Evolutionary conservation across 2,113 vertebrate genomes (phyloP).

Genomic region (Mustela lutreola): DNA sequence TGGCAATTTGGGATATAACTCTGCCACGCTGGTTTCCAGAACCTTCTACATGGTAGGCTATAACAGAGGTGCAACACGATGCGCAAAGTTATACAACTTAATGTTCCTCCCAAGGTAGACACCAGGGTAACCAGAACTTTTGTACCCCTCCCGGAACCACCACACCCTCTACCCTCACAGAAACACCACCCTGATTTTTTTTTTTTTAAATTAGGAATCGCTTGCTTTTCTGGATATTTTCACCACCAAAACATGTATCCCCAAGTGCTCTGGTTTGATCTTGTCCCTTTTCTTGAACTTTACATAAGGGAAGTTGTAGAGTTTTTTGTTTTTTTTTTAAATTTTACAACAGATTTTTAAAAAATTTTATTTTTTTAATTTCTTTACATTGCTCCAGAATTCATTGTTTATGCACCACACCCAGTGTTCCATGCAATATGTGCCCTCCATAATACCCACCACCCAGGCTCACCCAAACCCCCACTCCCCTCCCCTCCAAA

Average conservation of each 20-base stretch:
- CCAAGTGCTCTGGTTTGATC: not conserved
- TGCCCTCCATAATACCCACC: too few species aligned
- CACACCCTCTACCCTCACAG: not conserved
- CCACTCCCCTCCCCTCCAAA: too few species aligned
- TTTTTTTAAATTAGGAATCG: not conserved
- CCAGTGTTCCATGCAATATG: too few species aligned
- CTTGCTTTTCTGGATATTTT: not conserved
- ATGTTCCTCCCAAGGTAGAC: not conserved
- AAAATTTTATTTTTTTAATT: too few species aligned
- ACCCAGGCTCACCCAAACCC: too few species aligned
- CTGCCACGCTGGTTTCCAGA: not conserved
- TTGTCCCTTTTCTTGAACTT: not conserved
- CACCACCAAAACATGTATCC: not conserved
- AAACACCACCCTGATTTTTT: not conserved
- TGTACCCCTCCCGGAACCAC: not conserved
- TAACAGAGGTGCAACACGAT: accelerated
- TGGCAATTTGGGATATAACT: not conserved
- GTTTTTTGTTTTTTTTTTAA: too few species aligned
- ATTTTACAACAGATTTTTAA: too few species aligned
- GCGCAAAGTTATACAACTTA: not conserved
- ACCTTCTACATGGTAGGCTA: not conserved
- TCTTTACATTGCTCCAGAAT: too few species aligned
- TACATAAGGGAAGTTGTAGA: not conserved
- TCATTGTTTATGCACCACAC: too few species aligned
- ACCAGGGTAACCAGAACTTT: not conserved